Evolutionary conservation across 2,113 vertebrate genomes (phyloP), one percentile per base, ranked within the genome.

Genomic region (Nesoenas mayeri): DNA sequence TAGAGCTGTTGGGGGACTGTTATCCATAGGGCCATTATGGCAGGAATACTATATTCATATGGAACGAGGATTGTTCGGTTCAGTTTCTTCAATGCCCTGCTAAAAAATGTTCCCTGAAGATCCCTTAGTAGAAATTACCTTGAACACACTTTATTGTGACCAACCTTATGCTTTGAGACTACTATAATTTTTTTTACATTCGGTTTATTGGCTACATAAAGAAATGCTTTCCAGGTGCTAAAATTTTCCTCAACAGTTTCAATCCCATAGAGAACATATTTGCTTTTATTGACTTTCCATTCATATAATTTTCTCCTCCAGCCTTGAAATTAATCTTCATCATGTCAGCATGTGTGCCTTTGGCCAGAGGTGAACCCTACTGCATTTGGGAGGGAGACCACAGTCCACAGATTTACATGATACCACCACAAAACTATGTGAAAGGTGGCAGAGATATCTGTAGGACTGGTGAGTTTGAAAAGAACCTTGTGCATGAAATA

Each of bases 261-360:
- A 81, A 36, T 65, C n/a, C 79, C 31, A 75, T 36, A 2, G 44
- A 92, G 83, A 84, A 82, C 25, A 25, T 78, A 69, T 66, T 90
- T 93, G 73, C 56, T 90, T 94, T 81, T 88, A 95, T 54, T 93
- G 83, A 94, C 69, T 93, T 96, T 92, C 70, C 62, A 61, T 79
- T 91, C 40, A 54, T 32, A 22, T 75, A 85, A 34, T 56, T 93
- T 85, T 67, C 53, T 80, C 32, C 74, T 66, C 53, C 85, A 71
- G 60, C 28, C 53, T 75, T 48, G 67, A 93, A 95, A 85, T 89
- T 50, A 75, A 87, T 79, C 79, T 92, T 78, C 65, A 69, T 53
- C 24, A 7, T 28, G n/a, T 82, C 74, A 91, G 28, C 31, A 40
- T 18, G 10, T 40, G 32, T 38, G 54, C 25, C 80, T 96, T 80